phyloP scores from a whole-genome alignment of 2,797 vertebrate species.

The Hybognathus amarus region DNA sequence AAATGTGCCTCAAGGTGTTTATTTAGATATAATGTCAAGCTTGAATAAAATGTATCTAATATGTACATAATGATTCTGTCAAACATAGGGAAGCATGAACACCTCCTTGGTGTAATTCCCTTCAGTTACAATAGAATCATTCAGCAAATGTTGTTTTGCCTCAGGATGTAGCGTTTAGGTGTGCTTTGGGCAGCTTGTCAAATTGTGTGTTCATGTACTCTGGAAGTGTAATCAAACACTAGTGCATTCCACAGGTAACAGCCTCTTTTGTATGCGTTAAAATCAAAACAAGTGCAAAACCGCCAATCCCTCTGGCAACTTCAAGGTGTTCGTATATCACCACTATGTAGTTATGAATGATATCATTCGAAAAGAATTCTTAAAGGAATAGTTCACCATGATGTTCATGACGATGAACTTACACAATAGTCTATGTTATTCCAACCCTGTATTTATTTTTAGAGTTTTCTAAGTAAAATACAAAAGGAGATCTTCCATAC shows the following conservation, averaged over 20 bases:
- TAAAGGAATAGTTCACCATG: background rate
- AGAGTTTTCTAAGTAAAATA: background rate
- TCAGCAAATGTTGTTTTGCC: conserved; percentile 1
- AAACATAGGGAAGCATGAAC: background rate
- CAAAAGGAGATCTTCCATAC: background rate
- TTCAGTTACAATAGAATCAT: conserved; percentile 23
- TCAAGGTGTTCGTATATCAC: background rate
- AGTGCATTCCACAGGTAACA: conserved; percentile 5
- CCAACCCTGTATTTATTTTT: background rate
- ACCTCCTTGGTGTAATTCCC: conserved; percentile 5
- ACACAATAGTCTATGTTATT: background rate
- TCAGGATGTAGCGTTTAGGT: conserved; percentile 26
- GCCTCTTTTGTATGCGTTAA: conserved; percentile 15
- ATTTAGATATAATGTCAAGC: background rate
- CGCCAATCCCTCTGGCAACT: conserved; percentile 1
- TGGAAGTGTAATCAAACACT: conserved; percentile 21
- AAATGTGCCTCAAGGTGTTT: background rate
- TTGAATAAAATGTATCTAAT: background rate
- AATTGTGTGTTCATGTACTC: conserved; percentile 22
- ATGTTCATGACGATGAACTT: background rate
- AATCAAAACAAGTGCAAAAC: background rate
- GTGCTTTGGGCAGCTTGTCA: conserved; percentile 20
- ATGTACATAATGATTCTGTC: background rate
- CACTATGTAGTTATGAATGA: conserved; percentile 10
- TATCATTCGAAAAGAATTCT: background rate